Percentiles rank a stretch among this genome's conserved stretches.
Conservation (phyloP, 2,113 vertebrate species). For the Motacilla tschutschensis region DNA sequence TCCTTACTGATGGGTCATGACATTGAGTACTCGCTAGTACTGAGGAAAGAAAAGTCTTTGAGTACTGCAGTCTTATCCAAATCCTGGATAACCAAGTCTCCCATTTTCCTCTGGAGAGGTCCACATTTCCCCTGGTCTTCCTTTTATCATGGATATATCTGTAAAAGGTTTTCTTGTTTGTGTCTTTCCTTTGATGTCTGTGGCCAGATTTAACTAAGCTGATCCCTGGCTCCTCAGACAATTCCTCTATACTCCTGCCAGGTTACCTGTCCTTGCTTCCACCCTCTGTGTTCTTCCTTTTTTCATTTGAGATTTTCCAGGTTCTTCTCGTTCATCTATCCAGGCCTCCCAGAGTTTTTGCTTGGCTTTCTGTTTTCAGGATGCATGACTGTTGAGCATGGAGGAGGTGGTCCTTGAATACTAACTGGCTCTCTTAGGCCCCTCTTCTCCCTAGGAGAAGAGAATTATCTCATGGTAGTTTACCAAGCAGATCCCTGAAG, state of each 20-base stretch:
- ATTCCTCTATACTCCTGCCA: background rate
- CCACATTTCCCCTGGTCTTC: background rate
- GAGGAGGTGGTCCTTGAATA: background rate
- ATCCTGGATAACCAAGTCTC: background rate
- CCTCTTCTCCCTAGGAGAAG: background rate
- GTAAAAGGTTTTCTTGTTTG: background rate
- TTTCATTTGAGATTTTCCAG: background rate
- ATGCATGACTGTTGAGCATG: background rate
- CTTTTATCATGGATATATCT: background rate
- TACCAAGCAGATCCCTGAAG: background rate
- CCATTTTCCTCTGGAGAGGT: background rate
- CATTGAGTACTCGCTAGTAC: rapidly evolving
- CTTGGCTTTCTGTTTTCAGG: background rate
- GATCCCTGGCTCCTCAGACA: background rate
- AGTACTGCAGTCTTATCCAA: background rate
- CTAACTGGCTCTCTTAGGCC: background rate
- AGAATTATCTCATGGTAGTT: background rate
- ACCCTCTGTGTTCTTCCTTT: background rate
- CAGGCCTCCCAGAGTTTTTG: background rate
- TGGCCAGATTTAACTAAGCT: background rate
- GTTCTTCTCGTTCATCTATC: background rate
- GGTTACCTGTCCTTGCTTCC: background rate
- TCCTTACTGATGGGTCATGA: background rate
- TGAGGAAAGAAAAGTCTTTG: background rate
- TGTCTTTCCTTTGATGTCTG: background rate